A percentile compares a stretch with the other conserved stretches of the same genome.
phyloP scores from a whole-genome alignment of 1,140 invertebrate genomes.

The Scaptodrosophila lebanonensis region DNA sequence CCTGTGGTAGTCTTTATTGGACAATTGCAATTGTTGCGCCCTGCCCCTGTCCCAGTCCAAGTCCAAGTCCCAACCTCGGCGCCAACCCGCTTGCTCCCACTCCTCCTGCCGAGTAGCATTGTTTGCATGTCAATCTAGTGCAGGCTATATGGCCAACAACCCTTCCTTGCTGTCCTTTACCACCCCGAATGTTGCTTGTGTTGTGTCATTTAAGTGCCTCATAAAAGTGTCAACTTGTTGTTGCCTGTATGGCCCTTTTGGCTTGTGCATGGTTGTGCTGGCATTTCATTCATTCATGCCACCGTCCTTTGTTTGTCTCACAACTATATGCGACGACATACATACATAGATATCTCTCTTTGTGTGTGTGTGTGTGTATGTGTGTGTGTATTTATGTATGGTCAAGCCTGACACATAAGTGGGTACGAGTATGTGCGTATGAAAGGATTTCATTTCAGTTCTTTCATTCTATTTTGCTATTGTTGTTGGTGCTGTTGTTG shows the following conservation, averaged over 20 bases:
- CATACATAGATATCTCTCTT: conserved; percentile 3
- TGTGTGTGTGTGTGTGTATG: conserved; percentile 39
- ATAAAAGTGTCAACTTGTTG: conserved; percentile 74
- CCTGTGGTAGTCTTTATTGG: conserved; percentile 4
- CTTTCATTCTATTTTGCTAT: conserved; percentile 41
- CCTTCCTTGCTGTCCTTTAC: not conserved
- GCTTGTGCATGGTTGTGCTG: conserved; percentile 33
- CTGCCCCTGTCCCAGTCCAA: not conserved
- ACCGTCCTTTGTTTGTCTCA: conserved; percentile 24
- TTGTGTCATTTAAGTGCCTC: conserved; percentile 72
- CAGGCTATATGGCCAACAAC: conserved; percentile 18
- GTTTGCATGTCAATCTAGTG: conserved; percentile 62
- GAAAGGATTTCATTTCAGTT: conserved; percentile 68
- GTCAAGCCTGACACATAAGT: too few relatives aligned
- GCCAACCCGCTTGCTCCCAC: too few relatives aligned
- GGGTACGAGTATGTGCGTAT: too few relatives aligned
- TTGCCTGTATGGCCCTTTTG: conserved; percentile 26
- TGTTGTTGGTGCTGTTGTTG: conserved; percentile 11
- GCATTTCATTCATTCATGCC: conserved; percentile 34
- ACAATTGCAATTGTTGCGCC: conserved; percentile 63
- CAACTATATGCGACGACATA: conserved; percentile 10
- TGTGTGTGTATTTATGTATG: too few relatives aligned
- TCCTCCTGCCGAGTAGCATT: conserved; percentile 21
- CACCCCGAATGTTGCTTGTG: conserved; percentile 38
- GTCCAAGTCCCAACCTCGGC: not conserved